Conservation (phyloP, 2,797 vertebrate genomes). For the Myoxocephalus aenaeus region DNA sequence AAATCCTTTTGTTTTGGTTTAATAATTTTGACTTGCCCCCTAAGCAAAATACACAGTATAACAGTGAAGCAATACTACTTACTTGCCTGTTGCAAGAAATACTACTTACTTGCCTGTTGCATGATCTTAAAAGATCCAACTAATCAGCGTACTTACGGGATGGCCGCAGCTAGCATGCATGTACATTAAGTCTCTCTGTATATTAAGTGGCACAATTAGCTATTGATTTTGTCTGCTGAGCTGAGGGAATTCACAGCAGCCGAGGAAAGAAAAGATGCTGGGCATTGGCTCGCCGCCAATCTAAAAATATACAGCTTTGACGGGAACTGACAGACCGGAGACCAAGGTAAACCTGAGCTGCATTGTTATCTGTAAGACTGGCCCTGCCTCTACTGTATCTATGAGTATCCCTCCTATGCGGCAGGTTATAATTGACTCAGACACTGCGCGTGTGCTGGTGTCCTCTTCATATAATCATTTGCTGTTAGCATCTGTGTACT, state of each 20-base stretch:
- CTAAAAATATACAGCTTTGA: conserved; percentile 66
- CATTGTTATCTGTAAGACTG: conserved; percentile 44
- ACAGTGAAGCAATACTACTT: not conserved
- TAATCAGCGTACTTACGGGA: not conserved
- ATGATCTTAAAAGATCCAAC: conserved; percentile 1
- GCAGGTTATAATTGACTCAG: conserved; percentile 26
- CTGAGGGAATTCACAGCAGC: conserved; percentile 29
- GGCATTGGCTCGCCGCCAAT: conserved; percentile 24
- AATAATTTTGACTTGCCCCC: not conserved
- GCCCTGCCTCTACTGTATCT: not conserved
- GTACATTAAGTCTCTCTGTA: conserved; percentile 24
- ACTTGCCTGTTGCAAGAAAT: not conserved
- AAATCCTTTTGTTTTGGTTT: not conserved
- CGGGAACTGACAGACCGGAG: conserved; percentile 46
- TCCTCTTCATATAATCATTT: conserved; percentile 3
- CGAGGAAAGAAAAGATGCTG: conserved; percentile 6
- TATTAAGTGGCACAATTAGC: conserved; percentile 3
- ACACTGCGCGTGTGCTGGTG: not conserved
- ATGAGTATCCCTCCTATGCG: conserved; percentile 3
- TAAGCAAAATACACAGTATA: not conserved
- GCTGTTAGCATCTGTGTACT: conserved; percentile 18
- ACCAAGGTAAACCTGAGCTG: conserved; percentile 50
- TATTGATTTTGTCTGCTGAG: conserved; percentile 34
- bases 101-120: not conserved
- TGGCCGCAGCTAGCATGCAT: conserved; percentile 10